Base-by-base conservation (phyloP, 2,888 invertebrate genomes). In the Zeuzera pyrina region DNA sequence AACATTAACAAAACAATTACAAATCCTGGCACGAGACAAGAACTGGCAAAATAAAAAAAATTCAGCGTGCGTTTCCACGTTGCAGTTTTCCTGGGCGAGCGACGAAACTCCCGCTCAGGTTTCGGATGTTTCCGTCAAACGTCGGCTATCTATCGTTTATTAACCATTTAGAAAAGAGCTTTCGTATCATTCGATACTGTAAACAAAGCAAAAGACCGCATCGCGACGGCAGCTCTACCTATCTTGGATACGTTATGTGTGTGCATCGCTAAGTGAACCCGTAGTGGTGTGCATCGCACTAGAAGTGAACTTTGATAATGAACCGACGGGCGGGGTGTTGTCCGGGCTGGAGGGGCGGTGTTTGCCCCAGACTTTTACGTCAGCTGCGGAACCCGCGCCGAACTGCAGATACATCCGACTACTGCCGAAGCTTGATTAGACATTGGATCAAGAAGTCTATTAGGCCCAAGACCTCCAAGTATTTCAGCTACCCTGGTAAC, bases 231-330 rank as follows among this genome's bases (percentile, higher is more conserved):
- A 28, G 28, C 15, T 28, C 28, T 15, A 15, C 14, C 14, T n/a
- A 10, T 8, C n/a, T 10, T 15, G 28, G 15, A 8, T 8, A n/a
- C n/a, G 31, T 37, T 43, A 44, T 4, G 38, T 55, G 53, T 53
- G 55, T 58, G 57, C 54, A 57, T 30, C 45, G 52, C 47, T 47
- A 43, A 43, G 38, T 47, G 39, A 15, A 44, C 13, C 50, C 43
- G 39, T 38, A 44, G 43, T 37, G 41, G 32, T 73, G 73, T 69
- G 70, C 60, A 55, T 33, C 66, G 77, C 71, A 72, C 76, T 72
- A 77, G n/a, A n/a, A n/a, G 71, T 81, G 81, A 81, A 81, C 81
- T 79, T 81, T 81, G 79, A 69, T 81, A 81, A 81, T 81, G 81
- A 81, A 81, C 81, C 67, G 55, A 52, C 62, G 28, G 71, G 67